phyloP scores from a whole-genome alignment of 2,888 invertebrate species.

The Pachliopta kotzebuea region DNA sequence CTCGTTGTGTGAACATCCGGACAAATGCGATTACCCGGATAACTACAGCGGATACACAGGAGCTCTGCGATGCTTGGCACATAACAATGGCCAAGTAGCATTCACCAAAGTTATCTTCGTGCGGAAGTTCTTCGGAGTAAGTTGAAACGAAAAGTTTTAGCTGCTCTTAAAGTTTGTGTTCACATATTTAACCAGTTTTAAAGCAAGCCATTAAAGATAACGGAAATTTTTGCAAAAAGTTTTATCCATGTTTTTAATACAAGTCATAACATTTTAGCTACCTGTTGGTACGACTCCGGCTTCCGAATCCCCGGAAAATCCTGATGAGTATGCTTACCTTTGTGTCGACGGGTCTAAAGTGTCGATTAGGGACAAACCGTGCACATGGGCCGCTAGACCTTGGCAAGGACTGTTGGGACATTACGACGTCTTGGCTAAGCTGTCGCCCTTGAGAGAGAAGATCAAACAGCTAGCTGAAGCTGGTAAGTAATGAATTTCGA shows the following conservation, averaged over 20 bases:
- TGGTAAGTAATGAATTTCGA: slow-evolving; percentile 46
- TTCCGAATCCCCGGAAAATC: slow-evolving; percentile 80
- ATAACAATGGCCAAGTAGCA: slow-evolving; percentile 91
- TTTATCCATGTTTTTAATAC: too few species aligned
- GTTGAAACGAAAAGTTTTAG: slow-evolving; percentile 36
- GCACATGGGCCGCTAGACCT: slow-evolving; percentile 92
- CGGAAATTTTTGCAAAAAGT: too few species aligned
- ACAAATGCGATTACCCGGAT: slow-evolving; percentile 90
- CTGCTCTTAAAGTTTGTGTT: too few species aligned
- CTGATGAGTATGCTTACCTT: slow-evolving; percentile 86
- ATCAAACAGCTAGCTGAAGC: slow-evolving; percentile 75
- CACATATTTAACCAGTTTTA: too few species aligned
- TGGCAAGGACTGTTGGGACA: slow-evolving; percentile 90
- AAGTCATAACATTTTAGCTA: slow-evolving; percentile 58
- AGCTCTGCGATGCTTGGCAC: slow-evolving; percentile 89
- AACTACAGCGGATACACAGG: slow-evolving; percentile 93
- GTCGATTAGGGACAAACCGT: slow-evolving; percentile 82
- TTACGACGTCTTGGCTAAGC: slow-evolving; percentile 77
- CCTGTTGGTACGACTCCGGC: slow-evolving; percentile 82
- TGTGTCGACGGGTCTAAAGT: slow-evolving; percentile 89
- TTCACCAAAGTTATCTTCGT: slow-evolving; percentile 92
- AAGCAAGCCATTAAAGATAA: too few species aligned
- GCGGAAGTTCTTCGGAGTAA: slow-evolving; percentile 88
- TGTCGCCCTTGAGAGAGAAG: slow-evolving; percentile 77
- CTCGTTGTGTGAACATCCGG: slow-evolving; percentile 87